Evolutionary conservation across 2,797 vertebrate genomes (phyloP).

Genomic region (Ctenochaetus hawaiiensis): DNA sequence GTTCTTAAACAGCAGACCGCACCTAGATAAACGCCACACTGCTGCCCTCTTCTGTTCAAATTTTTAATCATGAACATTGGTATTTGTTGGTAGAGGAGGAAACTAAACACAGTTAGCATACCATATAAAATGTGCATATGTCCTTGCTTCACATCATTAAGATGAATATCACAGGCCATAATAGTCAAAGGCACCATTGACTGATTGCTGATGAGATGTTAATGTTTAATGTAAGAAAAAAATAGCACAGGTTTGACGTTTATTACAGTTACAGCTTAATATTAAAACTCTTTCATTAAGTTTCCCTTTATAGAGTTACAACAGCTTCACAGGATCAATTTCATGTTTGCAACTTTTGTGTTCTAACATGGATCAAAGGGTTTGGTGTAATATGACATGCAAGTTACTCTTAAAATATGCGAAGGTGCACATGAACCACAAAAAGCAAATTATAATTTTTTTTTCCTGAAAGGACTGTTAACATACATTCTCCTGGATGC

Average conservation of each 20-base stretch:
- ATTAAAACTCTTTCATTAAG: no score
- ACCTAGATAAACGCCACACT: not conserved
- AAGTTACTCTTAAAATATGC: no score
- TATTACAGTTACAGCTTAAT: not conserved
- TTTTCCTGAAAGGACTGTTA: no score
- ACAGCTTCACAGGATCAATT: no score
- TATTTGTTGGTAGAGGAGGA: not conserved
- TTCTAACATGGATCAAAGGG: no score
- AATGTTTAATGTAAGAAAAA: not conserved
- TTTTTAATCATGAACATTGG: not conserved
- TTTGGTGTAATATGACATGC: no score
- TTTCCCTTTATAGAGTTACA: no score
- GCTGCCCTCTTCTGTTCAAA: slow-evolving; percentile 37
- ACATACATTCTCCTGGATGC: slow-evolving; percentile 89
- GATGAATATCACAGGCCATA: not conserved
- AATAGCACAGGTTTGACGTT: not conserved
- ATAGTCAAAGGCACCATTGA: not conserved
- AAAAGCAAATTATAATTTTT: no score
- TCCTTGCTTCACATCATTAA: not conserved
- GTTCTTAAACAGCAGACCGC: not conserved
- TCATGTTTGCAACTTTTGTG: no score
- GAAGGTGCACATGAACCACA: no score
- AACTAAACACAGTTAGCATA: not conserved
- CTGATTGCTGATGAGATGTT: not conserved
- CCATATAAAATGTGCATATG: not conserved